Evolutionary conservation across 2,888 invertebrate genomes (phyloP), one percentile per base, ranked within the genome.

Genomic region (Rhynchonema sp.): DNA sequence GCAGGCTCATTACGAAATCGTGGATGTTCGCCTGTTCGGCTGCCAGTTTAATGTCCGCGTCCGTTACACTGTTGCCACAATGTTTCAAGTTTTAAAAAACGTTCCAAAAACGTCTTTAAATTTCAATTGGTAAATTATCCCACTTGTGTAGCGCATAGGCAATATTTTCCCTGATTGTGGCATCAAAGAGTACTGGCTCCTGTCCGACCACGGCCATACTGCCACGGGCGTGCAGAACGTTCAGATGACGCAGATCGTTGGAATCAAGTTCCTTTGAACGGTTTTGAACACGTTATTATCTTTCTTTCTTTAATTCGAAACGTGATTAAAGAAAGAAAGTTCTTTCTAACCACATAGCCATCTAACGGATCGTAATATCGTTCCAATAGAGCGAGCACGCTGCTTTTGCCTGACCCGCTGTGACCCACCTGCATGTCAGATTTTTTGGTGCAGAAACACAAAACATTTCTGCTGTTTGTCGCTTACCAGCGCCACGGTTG

Each of bases 11-110:
- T 26, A 73, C 70, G 64, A 74, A 73, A 26, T 71, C 69, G 62
- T 73, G 72, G 22, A 73, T 72, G 66, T 74, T 73, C 30, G 74
- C 72, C 60, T 72, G 70, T 56, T 68, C 70, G 2, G 73, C 69
- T 26, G 68, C 72, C 46, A 68, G 68, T 20, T 67, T 64, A 1
- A 74, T 65, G 70, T 73, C 38, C 17, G 38, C 38, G 9, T 38
- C 9, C 38, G 38, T 38, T 38, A 38, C 38, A 17, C 17, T 17
- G 17, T 17, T 38, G n/a, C n/a, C n/a, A n/a, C n/a, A n/a, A n/a
- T n/a, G n/a, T n/a, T n/a, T n/a, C n/a, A n/a, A n/a, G n/a, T n/a
- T n/a, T n/a, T n/a, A n/a, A n/a, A n/a, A n/a, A n/a, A n/a, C n/a
- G n/a, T n/a, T n/a, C n/a, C n/a, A n/a, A n/a, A n/a, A n/a, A n/a